Percentiles rank a stretch among this genome's conserved stretches.
Evolutionary conservation across 2,113 vertebrate species (phyloP).

Genomic region (Mungos mungo): DNA sequence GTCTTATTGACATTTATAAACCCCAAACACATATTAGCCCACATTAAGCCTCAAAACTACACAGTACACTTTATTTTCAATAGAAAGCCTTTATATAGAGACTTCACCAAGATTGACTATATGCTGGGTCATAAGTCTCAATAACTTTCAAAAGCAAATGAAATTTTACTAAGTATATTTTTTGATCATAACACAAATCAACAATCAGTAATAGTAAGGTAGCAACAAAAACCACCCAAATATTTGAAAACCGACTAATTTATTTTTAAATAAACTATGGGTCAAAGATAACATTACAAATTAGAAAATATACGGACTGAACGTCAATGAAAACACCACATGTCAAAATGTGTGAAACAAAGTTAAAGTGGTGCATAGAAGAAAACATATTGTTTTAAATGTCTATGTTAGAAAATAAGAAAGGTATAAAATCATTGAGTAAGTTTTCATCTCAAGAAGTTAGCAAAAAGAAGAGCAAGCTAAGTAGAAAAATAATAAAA

Average conservation of each 20-base stretch:
- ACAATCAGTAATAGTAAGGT: not conserved
- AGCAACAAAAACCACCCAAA: not conserved
- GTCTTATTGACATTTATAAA: not conserved
- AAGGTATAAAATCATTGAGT: not conserved
- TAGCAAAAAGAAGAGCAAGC: not conserved
- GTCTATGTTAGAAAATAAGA: not conserved
- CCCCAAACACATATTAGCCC: not conserved
- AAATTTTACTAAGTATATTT: not conserved
- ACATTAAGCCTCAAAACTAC: not conserved
- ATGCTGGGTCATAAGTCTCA: not conserved
- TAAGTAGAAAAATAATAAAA: not conserved
- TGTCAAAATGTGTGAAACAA: not conserved
- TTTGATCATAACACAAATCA: not conserved
- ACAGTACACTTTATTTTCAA: conserved; percentile 11
- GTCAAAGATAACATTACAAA: not conserved
- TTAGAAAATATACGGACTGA: not conserved
- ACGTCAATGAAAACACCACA: not conserved
- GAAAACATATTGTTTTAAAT: not conserved
- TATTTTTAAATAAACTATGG: not conserved
- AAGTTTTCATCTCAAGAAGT: not conserved
- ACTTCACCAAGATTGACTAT: not conserved
- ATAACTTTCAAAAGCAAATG: not conserved
- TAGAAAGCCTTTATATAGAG: not conserved
- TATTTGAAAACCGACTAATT: not conserved
- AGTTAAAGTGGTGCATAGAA: not conserved